Conservation (phyloP, 2,797 vertebrate genomes). For the Diplodus puntazzo region DNA sequence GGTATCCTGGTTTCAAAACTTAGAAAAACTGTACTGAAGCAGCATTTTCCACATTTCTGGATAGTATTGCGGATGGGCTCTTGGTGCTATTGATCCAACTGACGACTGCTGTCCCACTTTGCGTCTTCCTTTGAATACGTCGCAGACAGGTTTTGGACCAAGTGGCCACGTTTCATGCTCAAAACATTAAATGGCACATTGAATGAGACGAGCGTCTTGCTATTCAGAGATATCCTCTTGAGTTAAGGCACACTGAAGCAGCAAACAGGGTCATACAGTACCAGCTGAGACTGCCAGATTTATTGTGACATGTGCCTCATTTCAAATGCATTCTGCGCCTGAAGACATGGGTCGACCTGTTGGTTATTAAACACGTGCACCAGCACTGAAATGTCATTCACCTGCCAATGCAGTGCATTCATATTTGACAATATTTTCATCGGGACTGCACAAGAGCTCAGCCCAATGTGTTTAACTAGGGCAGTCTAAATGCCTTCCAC, state of each 20-base stretch:
- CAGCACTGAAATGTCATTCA: slow-evolving; percentile 10
- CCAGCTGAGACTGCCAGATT: slow-evolving; percentile 32
- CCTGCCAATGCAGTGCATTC: slow-evolving; percentile 8
- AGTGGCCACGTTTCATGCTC: no score
- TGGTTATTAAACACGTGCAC: slow-evolving; percentile 27
- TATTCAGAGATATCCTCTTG: not conserved
- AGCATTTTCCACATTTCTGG: not conserved
- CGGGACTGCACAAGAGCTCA: not conserved
- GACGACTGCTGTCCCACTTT: not conserved
- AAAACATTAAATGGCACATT: no score
- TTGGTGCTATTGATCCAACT: not conserved
- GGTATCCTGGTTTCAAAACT: no score
- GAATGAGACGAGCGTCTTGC: no score
- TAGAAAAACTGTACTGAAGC: no score
- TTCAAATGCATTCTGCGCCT: slow-evolving; percentile 22
- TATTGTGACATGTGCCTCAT: slow-evolving; percentile 18
- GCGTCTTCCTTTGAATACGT: no score
- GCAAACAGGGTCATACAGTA: slow-evolving; percentile 15
- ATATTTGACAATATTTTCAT: slow-evolving; percentile 1
- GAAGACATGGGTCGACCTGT: not conserved
- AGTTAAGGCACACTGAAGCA: slow-evolving; percentile 11
- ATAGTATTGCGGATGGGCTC: not conserved
- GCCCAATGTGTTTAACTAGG: not conserved
- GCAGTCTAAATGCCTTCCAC: slow-evolving; percentile 8
- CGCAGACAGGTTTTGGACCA: no score